Conservation (phyloP, 2,888 invertebrate species). For the Drosophila paracracens region DNA sequence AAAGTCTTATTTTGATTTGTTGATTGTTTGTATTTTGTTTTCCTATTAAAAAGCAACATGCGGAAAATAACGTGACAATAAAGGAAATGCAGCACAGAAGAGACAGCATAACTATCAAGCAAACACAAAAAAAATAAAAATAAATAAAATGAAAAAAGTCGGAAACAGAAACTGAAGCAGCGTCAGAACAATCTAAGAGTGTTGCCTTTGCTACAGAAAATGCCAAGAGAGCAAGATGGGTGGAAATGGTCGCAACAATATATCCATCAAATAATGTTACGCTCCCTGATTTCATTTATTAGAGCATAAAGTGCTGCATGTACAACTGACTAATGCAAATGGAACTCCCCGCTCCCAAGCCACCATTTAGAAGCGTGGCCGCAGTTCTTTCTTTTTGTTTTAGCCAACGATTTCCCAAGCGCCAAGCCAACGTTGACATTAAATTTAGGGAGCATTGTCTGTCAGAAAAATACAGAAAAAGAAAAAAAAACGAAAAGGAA, state of each 20-base stretch:
- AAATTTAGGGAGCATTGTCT: constrained; percentile 72
- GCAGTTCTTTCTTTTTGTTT: constrained; percentile 30
- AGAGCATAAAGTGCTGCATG: constrained; percentile 81
- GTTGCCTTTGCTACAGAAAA: constrained; percentile 13
- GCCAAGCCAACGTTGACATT: constrained; percentile 69
- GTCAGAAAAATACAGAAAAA: constrained; percentile 38
- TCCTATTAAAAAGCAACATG: constrained; percentile 65
- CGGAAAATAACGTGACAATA: constrained; percentile 77
- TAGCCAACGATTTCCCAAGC: constrained; percentile 63
- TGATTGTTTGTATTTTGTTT: constrained; percentile 14
- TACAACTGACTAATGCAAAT: constrained; percentile 49
- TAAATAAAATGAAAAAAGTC: constrained; percentile 3
- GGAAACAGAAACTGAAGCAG: constrained; percentile 17
- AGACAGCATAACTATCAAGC: constrained; percentile 63
- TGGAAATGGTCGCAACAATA: constrained; percentile 65
- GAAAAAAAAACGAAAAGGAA: not conserved
- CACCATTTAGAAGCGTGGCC: constrained; percentile 26
- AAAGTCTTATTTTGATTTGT: not conserved
- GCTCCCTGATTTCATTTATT: constrained; percentile 84
- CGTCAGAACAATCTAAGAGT: constrained; percentile 31
- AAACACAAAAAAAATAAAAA: constrained; percentile 17
- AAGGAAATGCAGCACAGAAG: constrained; percentile 56
- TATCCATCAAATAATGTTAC: constrained; percentile 83
- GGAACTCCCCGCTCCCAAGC: constrained; percentile 9
- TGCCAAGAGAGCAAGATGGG: not conserved